Base-by-base conservation (phyloP, 2,888 invertebrate genomes). In the Crossocerus cetratus region DNA sequence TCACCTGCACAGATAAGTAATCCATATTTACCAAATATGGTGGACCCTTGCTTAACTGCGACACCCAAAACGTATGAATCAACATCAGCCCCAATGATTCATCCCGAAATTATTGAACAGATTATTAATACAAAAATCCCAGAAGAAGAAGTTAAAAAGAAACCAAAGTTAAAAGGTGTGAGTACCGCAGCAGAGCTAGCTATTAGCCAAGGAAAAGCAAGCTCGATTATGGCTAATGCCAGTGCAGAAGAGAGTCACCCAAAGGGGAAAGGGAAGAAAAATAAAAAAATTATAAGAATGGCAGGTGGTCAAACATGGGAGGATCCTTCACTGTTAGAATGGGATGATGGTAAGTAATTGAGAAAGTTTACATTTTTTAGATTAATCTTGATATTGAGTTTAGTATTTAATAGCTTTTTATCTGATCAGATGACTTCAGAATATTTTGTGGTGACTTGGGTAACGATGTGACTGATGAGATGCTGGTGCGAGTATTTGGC, bases 371-470 rank as follows among this genome's bases (percentile, higher is more conserved):
- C 11, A 4, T 55, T 21, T 49, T 54, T n/a, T 13, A 3, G 3
- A 55, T 43, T 22, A 42, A 45, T n/a, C 21, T 2, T 61, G 32
- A 32, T 32, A 32, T 32, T 32, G 8, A 67, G 42, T 60, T 42
- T 53, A 45, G 16, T 16, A 11, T 16, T 21, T 63, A 66, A 71
- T 21, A 69, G 58, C 69, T 58, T 45, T 32, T 69, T 55, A 54
- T 76, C 57, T 68, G 72, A 77, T 18, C 82, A 93, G 98, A 98
- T 92, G 99, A 99, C 92, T 99, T 98, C 91, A 93, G 99, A 78
- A 95, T 99, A 91, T 99, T 99, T 91, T 99, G 99, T 89, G 99
- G 99, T n/a, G 99, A 99, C 92, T 93, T 99, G 57, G 99, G 99
- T 16, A 99, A 99, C 90, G 99, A 99, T 90, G 99, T 99, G 22